Conservation (phyloP, 1,140 invertebrate species). For the Trichomalopsis sarcophagae region DNA sequence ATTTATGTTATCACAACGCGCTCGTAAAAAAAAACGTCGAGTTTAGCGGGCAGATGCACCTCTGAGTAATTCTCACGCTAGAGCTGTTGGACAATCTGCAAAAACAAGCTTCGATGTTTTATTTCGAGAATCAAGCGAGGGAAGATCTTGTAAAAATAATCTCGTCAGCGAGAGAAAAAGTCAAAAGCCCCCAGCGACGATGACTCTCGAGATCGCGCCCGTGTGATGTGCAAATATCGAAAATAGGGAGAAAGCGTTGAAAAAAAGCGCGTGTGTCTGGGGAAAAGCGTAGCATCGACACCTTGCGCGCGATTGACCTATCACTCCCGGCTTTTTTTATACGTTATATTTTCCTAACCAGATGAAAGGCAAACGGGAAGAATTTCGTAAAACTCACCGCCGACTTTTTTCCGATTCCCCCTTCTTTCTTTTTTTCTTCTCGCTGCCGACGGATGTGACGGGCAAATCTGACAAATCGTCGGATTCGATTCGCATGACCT, state of each 20-base stretch:
- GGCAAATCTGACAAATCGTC: neutral
- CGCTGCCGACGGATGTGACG: neutral
- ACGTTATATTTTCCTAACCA: neutral
- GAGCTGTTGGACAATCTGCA: too few relatives aligned
- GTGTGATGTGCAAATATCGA: neutral
- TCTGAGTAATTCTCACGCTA: too few relatives aligned
- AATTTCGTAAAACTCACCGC: neutral
- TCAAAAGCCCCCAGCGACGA: neutral
- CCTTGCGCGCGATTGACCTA: neutral
- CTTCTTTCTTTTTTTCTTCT: neutral
- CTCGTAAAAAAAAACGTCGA: too few relatives aligned
- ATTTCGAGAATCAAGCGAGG: too few relatives aligned
- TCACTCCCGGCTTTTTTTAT: neutral
- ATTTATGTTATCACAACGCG: too few relatives aligned
- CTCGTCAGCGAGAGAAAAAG: too few relatives aligned
- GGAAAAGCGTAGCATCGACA: neutral
- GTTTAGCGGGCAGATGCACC: too few relatives aligned
- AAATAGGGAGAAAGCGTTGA: neutral
- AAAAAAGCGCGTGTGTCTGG: neutral
- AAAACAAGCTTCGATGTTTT: too few relatives aligned
- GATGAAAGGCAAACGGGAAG: neutral
- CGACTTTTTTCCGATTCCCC: neutral
- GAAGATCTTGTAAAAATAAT: too few relatives aligned
- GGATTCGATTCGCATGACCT: too few relatives aligned
- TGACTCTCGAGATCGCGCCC: neutral